These are phyloP conservation scores for Formica aserva DNA, from an alignment of 2,888 invertebrate species.

Conservation along the genomic window DNA sequence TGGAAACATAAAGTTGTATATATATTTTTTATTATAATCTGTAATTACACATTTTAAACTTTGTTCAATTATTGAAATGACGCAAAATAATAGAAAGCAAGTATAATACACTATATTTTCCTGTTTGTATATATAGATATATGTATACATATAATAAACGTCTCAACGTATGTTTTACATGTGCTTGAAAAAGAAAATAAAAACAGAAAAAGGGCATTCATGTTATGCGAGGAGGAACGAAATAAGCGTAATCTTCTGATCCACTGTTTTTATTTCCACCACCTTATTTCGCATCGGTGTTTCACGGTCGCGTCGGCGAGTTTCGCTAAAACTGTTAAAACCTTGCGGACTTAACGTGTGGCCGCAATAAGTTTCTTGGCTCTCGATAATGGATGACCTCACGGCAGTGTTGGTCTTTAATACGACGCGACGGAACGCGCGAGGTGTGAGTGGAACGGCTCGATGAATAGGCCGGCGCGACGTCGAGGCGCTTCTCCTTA, in stretches of 20 bases:
- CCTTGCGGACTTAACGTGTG: conserved; percentile 26
- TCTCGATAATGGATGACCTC: conserved; percentile 38
- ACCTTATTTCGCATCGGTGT: neutral
- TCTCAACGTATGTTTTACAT: neutral
- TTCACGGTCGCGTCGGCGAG: neutral
- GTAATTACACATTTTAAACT: neutral
- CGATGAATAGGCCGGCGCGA: conserved; percentile 63
- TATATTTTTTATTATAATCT: neutral
- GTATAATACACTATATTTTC: neutral
- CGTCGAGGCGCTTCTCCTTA: conserved; percentile 32
- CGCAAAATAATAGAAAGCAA: neutral
- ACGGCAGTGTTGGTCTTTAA: conserved; percentile 46
- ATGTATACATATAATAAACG: neutral
- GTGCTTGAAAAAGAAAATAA: neutral
- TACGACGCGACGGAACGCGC: conserved; percentile 8
- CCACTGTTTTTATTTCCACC: neutral
- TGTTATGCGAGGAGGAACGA: neutral
- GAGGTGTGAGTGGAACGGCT: conserved; percentile 38
- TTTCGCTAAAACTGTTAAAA: conserved; percentile 36
- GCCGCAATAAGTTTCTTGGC: conserved; percentile 41
- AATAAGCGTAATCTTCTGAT: neutral
- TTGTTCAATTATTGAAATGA: neutral
- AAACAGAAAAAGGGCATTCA: neutral
- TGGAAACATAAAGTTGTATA: neutral
- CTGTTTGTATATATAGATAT: neutral